Base-by-base conservation (phyloP, 2,113 vertebrate species). In the Bettongia penicillata region DNA sequence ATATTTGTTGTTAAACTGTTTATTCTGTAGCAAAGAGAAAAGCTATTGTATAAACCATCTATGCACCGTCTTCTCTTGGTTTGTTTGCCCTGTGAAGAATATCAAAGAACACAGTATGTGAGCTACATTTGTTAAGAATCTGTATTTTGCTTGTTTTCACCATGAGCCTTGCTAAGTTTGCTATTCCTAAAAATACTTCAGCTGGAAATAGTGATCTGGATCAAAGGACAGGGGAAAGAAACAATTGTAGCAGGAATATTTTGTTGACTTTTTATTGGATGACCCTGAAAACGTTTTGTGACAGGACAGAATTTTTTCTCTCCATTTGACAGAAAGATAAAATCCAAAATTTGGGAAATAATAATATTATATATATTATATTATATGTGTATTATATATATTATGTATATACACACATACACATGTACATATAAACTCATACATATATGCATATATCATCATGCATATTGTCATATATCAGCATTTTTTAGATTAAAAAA, bases 41-140 rank as follows among this genome's bases (percentile, higher is more conserved):
- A 97, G 93, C 90, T 53, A 37, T 53, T 5, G n/a, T 91, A 90
- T 55, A 95, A 96, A 95, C 92, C 91, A 89, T 96, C 92, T 95
- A 96, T 97, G 53, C 96, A 92, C 12, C 92, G 91, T 91, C 91
- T 0, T 0, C 96, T 55, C 49, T 0, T 0, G 51, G n/a, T 95
- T 94, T 96, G 93, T 98, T 96, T 98, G 95, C 97, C 96, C 91
- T 95, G 95, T 93, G 95, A 53, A 96, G 94, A 97, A 96, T 95
- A 97, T 97, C 90, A 97, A 93, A 97, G 93, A 95, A 94, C 55
- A 91, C 93, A 96, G 96, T 96, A 94, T 95, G 77, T 8, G 37
- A 89, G 1, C 92, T 53, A 47, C 26, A 91, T 92, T 53, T 96
- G 95, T 96, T 93, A 96, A 93, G 96, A 96, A 19, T 57, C 96